These are phyloP conservation scores for Tanytarsus gracilentus DNA, from an alignment of 2,888 invertebrate genomes.

Conservation along the genomic window DNA sequence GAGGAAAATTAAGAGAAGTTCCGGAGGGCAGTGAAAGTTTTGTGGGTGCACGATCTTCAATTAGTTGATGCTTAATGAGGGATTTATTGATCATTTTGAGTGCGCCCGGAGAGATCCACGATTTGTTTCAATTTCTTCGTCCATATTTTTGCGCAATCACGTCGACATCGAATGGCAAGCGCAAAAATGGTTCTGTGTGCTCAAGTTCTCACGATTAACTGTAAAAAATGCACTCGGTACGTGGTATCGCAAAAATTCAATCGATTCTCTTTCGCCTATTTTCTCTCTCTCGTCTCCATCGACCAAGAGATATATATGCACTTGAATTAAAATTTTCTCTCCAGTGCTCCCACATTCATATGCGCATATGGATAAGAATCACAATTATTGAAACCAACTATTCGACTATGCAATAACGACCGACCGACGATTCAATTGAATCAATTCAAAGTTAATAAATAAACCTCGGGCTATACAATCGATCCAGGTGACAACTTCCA, in stretches of 20 bases:
- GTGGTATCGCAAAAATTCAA: slow-evolving; percentile 18
- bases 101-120: slow-evolving; percentile 17
- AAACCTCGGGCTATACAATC: no score
- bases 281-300: not conserved
- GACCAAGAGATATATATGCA: no score
- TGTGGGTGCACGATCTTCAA: slow-evolving; percentile 18
- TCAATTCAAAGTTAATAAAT: no score
- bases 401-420: no score
- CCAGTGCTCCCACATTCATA: no score
- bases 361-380: no score
- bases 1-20: not conserved
- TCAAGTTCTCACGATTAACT: slow-evolving; percentile 23
- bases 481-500: slow-evolving; percentile 21
- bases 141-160: slow-evolving; percentile 10
- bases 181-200: not conserved
- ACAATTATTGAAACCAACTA: no score
- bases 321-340: not conserved
- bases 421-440: no score
- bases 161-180: not conserved
- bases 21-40: slow-evolving; percentile 20
- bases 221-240: slow-evolving; percentile 2
- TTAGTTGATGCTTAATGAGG: slow-evolving; percentile 23
- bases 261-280: not conserved
- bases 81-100: slow-evolving; percentile 11
- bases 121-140: slow-evolving; percentile 2